phyloP scores from a whole-genome alignment of 2,797 vertebrate genomes.

The Sciurus vulgaris region DNA sequence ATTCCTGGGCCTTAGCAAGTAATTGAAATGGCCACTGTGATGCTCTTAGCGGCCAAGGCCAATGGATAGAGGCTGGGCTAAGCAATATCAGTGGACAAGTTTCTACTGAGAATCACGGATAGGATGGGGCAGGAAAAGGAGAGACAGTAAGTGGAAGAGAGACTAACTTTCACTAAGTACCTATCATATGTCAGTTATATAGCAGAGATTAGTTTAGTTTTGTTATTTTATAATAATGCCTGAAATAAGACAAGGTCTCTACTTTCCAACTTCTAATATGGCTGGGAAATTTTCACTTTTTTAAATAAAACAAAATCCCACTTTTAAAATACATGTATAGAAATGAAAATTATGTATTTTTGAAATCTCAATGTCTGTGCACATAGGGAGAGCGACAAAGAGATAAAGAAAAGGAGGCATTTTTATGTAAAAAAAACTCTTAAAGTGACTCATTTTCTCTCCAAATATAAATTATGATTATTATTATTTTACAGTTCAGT shows the following conservation, averaged over 20 bases:
- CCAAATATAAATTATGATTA: constrained; percentile 61
- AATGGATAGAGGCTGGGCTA: neutral
- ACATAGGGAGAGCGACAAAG: neutral
- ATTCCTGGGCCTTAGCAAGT: neutral
- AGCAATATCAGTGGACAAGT: neutral
- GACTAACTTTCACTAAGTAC: neutral
- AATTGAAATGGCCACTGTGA: neutral
- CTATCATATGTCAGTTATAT: neutral
- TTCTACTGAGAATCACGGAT: neutral
- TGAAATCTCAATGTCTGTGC: neutral
- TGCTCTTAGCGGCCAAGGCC: neutral
- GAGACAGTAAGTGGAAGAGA: neutral
- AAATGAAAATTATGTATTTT: constrained; percentile 29
- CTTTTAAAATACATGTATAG: neutral
- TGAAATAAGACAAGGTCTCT: neutral
- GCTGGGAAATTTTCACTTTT: neutral
- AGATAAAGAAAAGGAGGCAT: constrained; percentile 53
- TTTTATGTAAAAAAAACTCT: constrained; percentile 55
- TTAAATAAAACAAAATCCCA: no score
- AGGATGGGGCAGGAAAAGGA: neutral
- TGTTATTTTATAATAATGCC: neutral
- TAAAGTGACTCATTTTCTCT: constrained; percentile 63
- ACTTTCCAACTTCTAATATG: neutral
- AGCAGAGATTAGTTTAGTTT: neutral
- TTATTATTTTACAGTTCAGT: constrained; percentile 59